Conservation (phyloP, 2,113 vertebrate genomes). For the Dascyllus trimaculatus region DNA sequence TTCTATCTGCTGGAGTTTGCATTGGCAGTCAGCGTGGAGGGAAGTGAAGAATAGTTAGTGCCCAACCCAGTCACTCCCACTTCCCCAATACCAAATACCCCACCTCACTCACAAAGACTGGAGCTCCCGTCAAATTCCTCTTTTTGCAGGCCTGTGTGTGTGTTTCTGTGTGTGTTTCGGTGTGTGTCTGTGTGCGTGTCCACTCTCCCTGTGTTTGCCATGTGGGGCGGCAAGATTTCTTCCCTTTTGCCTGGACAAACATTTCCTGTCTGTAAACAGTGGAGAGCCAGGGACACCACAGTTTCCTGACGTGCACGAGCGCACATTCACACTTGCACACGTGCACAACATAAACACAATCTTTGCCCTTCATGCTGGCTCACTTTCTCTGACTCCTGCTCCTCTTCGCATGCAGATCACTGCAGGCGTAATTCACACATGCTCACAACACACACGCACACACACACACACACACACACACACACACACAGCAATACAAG, state of each 20-base stretch:
- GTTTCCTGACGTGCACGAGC: constrained; percentile 69
- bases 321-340: constrained; percentile 43
- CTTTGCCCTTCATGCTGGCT: constrained; percentile 60
- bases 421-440: constrained; percentile 44
- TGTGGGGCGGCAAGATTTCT: constrained; percentile 74
- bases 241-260: constrained; percentile 84
- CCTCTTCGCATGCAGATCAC: constrained; percentile 51
- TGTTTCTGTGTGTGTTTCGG: constrained; percentile 31
- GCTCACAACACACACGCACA: constrained; percentile 19
- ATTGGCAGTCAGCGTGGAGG: constrained; percentile 49
- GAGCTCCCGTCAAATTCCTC: constrained; percentile 53
- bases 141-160: constrained; percentile 48
- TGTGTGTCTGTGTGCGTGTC: constrained; percentile 26
- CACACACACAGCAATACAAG: constrained; percentile 24
- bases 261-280: constrained; percentile 85
- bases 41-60: constrained; percentile 70
- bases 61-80: constrained; percentile 67
- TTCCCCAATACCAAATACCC: constrained; percentile 68
- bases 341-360: constrained; percentile 59
- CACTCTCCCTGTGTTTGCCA: constrained; percentile 63
- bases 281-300: constrained; percentile 73
- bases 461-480: constrained; percentile 25
- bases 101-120: constrained; percentile 47
- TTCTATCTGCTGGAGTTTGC: constrained; percentile 70
- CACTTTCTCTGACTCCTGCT: constrained; percentile 62